Percentiles rank a stretch among this genome's conserved stretches.
phyloP scores from a whole-genome alignment of 1,140 invertebrate genomes.

The Micrasema longulum region DNA sequence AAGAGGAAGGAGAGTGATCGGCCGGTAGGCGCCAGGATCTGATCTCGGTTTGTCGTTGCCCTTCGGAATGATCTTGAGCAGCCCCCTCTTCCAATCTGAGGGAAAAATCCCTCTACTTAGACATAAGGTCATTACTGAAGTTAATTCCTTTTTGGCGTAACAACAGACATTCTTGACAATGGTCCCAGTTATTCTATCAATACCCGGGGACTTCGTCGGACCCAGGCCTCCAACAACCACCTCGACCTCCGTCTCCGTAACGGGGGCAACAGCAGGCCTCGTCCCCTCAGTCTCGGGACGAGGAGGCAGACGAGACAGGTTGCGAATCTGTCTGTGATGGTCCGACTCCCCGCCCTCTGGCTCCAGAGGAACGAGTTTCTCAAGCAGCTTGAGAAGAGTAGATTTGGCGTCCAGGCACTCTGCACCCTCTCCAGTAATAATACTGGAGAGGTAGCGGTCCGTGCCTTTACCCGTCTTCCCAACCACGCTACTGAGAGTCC shows the following conservation, averaged over 20 bases:
- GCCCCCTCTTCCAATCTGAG: neutral
- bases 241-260: neutral
- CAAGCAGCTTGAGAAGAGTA: neutral
- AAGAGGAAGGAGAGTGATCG: constrained; percentile 61
- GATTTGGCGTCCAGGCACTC: neutral
- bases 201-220: neutral
- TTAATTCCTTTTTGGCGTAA: neutral
- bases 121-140: neutral
- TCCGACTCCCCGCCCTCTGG: neutral
- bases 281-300: too few relatives aligned
- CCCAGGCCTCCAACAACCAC: neutral
- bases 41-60: constrained; percentile 56
- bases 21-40: constrained; percentile 59
- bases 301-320: neutral
- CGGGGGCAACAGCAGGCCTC: neutral
- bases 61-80: neutral
- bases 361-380: neutral
- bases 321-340: constrained; percentile 5
- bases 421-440: neutral
- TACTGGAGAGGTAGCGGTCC: neutral
- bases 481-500: neutral
- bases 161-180: neutral
- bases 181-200: neutral
- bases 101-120: neutral
- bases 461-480: neutral